Percentiles rank a stretch among this genome's conserved stretches.
Conservation (phyloP, 2,113 vertebrate genomes). For the Sarotherodon lohbergeri region DNA sequence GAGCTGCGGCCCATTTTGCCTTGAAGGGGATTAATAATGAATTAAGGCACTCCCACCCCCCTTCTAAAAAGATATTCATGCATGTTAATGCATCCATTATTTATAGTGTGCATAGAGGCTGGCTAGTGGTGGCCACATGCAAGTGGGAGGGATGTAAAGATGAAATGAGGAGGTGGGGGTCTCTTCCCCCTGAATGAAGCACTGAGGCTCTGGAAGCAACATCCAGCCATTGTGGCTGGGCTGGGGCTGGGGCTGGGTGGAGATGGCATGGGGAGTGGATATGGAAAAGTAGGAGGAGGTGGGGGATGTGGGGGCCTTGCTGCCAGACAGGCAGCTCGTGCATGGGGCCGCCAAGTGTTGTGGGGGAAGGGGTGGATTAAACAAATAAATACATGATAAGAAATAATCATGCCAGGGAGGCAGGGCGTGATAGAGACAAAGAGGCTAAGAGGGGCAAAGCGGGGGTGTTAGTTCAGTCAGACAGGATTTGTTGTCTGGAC, state of each 20-base stretch:
- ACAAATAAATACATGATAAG: constrained; percentile 82
- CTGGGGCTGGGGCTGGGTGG: constrained; percentile 48
- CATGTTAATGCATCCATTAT: constrained; percentile 80
- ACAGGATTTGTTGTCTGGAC: constrained; percentile 69
- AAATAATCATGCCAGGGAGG: constrained; percentile 71
- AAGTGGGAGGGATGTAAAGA: constrained; percentile 57
- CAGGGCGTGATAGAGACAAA: constrained; percentile 68
- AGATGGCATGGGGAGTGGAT: constrained; percentile 46
- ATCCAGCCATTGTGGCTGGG: constrained; percentile 62
- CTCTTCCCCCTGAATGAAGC: constrained; percentile 54
- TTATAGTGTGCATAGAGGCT: constrained; percentile 69
- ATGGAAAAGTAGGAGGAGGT: constrained; percentile 41
- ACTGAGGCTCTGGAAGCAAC: constrained; percentile 51
- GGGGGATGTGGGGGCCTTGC: constrained; percentile 22
- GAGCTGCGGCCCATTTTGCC: constrained; percentile 56
- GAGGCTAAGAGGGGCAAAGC: constrained; percentile 63
- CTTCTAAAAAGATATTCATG: constrained; percentile 74
- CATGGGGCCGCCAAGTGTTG: constrained; percentile 61
- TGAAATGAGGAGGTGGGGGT: constrained; percentile 44
- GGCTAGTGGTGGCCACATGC: constrained; percentile 63
- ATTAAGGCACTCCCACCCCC: constrained; percentile 67
- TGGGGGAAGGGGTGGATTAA: constrained; percentile 75
- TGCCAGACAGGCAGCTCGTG: constrained; percentile 69
- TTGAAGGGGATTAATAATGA: constrained; percentile 78
- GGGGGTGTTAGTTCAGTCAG: constrained; percentile 55